A percentile compares a stretch with the other conserved stretches of the same genome.
Evolutionary conservation across 2,888 invertebrate species (phyloP).

Genomic region (Chelonus formosanus): DNA sequence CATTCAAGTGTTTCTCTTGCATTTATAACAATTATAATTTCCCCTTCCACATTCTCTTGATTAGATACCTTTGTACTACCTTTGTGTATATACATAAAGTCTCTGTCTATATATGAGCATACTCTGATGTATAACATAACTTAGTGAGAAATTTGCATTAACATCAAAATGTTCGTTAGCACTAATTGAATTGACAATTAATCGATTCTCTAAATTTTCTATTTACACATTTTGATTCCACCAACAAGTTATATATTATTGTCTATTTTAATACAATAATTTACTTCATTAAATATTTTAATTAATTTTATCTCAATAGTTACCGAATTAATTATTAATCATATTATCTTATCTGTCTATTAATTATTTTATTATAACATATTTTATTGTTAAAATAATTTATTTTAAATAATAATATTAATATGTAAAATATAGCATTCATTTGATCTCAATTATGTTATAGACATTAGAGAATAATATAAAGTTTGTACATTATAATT

Average conservation of each 20-base stretch:
- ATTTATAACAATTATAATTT: neutral
- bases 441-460: too few species aligned
- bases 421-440: too few species aligned
- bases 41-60: neutral
- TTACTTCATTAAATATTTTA: neutral
- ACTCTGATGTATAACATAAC: conserved; percentile 1
- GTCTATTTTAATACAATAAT: neutral
- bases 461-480: neutral
- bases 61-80: neutral
- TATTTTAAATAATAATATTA: too few species aligned
- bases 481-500: neutral
- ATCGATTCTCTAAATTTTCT: conserved; percentile 13
- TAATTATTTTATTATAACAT: neutral
- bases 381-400: neutral
- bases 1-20: neutral
- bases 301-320: conserved; percentile 1
- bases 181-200: conserved; percentile 23
- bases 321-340: neutral
- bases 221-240: neutral
- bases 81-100: neutral
- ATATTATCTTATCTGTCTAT: neutral
- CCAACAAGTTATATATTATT: too few species aligned
- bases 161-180: conserved; percentile 13
- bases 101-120: neutral
- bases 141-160: conserved; percentile 9